phyloP scores from a whole-genome alignment of 2,113 vertebrate species.

The Galeopterus variegatus region DNA sequence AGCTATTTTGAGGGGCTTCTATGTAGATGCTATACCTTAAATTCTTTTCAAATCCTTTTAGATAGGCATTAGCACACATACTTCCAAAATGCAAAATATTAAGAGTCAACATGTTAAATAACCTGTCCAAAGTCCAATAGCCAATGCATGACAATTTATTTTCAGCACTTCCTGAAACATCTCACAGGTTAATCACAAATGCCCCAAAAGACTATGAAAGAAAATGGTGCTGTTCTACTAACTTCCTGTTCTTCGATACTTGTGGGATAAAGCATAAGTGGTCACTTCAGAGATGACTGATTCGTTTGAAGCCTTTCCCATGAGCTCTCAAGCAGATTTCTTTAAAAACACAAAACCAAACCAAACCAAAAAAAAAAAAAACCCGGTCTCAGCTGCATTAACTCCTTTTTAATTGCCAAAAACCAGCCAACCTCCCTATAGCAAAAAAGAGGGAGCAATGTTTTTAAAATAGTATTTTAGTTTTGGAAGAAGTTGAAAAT shows the following conservation, averaged over 20 bases:
- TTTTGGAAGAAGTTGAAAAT: constrained; percentile 22
- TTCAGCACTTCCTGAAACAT: background rate
- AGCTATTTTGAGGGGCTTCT: background rate
- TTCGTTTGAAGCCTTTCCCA: constrained; percentile 21
- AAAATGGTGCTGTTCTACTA: background rate
- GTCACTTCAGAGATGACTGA: constrained; percentile 65
- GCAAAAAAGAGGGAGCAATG: background rate
- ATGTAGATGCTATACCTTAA: background rate
- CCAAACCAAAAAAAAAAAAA: background rate
- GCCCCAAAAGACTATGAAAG: constrained; percentile 51
- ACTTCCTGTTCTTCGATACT: background rate
- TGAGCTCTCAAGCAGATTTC: constrained; percentile 30
- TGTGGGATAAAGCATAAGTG: constrained; percentile 38
- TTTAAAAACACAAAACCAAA: background rate
- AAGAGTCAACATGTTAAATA: background rate
- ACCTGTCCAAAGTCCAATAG: background rate
- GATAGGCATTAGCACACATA: background rate
- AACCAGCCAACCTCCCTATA: background rate
- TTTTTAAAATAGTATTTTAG: constrained; percentile 55
- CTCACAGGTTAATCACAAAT: background rate
- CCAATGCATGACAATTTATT: background rate
- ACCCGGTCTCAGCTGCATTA: background rate
- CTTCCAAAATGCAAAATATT: background rate
- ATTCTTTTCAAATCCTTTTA: constrained; percentile 6
- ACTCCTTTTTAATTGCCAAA: constrained; percentile 14